Conservation (phyloP, 1,140 invertebrate species). For the Calephelis virginiensis region DNA sequence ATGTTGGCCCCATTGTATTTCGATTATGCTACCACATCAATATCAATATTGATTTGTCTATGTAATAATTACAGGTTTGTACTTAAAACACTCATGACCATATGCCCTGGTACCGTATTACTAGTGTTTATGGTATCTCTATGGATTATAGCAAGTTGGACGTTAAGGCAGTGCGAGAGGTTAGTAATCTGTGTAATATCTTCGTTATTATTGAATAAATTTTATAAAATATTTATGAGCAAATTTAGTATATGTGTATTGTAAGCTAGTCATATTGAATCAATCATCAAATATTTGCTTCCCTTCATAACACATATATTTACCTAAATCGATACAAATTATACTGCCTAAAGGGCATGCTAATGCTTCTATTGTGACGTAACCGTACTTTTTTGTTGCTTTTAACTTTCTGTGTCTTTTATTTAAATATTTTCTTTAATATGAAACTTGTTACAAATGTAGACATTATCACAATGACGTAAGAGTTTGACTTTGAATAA, state of each 20-base stretch:
- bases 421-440: constrained; percentile 37
- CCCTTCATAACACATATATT: constrained; percentile 45
- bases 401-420: constrained; percentile 47
- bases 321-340: constrained; percentile 42
- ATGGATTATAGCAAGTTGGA: constrained; percentile 99
- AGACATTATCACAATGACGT: constrained; percentile 56
- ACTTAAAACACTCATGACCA: constrained; percentile 99
- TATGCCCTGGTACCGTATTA: constrained; percentile 98
- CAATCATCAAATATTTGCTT: constrained; percentile 55
- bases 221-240: constrained; percentile 18
- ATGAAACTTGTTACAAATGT: constrained; percentile 52
- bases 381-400: constrained; percentile 28
- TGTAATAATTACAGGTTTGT: constrained; percentile 88
- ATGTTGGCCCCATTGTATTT: not conserved
- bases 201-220: constrained; percentile 10
- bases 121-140: constrained; percentile 99
- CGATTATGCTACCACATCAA: not conserved
- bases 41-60: not conserved
- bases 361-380: constrained; percentile 71
- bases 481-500: constrained; percentile 78
- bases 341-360: constrained; percentile 68
- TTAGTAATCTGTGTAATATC: constrained; percentile 76
- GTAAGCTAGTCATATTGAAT: constrained; percentile 42
- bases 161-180: constrained; percentile 98
- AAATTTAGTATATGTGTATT: constrained; percentile 44